These are phyloP conservation scores for Eugnorisma glareosa DNA, from an alignment of 2,888 invertebrate genomes.

Conservation along the genomic window DNA sequence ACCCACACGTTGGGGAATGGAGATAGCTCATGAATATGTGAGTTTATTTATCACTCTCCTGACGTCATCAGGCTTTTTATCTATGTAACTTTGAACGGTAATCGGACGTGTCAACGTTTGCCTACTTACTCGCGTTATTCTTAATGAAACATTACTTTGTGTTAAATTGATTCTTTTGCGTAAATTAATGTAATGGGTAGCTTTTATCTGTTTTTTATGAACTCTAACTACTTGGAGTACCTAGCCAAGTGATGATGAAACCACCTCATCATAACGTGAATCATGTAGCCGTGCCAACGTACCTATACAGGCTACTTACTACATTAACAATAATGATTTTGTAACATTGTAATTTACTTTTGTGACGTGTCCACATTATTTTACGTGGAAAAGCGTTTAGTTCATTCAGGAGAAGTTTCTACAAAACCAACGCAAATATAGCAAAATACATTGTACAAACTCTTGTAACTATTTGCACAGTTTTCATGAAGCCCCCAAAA, in stretches of 20 bases:
- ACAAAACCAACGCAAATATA: neutral
- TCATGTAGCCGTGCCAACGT: neutral
- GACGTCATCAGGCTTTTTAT: constrained; percentile 52
- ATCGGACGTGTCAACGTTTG: constrained; percentile 57
- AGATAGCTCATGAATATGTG: constrained; percentile 61
- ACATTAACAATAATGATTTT: neutral
- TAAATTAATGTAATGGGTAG: constrained; percentile 26
- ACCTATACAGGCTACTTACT: neutral
- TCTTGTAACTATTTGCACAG: neutral
- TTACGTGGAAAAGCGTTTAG: neutral
- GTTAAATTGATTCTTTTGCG: constrained; percentile 52
- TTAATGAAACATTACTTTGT: constrained; percentile 41
- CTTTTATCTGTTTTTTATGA: constrained; percentile 33
- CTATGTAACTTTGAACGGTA: constrained; percentile 40
- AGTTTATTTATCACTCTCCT: constrained; percentile 49
- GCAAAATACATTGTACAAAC: neutral
- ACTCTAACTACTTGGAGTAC: neutral
- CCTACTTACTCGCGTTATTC: constrained; percentile 55
- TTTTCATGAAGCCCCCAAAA: neutral
- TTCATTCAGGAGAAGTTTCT: neutral
- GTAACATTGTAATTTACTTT: neutral
- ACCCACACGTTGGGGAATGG: constrained; percentile 56
- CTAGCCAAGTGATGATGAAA: constrained; percentile 11
- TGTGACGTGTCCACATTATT: neutral
- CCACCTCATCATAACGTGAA: neutral